Percentiles rank a stretch among this genome's conserved stretches.
Conservation (phyloP, 2,888 invertebrate genomes). For the Sarcophaga carnaria region DNA sequence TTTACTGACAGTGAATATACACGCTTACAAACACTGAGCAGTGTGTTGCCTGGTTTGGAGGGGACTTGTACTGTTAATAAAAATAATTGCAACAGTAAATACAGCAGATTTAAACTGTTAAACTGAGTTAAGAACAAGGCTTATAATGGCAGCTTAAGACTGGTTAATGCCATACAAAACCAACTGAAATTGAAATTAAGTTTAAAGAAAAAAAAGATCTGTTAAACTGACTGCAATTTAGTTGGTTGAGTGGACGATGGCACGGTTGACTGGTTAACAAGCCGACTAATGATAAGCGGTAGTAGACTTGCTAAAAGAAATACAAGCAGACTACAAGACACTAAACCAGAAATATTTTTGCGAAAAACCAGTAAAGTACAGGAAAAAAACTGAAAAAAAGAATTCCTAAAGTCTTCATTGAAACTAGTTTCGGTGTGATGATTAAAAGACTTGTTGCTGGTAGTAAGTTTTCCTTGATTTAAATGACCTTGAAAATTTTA, state of each 20-base stretch:
- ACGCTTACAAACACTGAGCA: neutral
- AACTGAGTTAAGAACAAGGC: conserved; percentile 45
- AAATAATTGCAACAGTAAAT: conserved; percentile 63
- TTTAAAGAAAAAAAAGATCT: neutral
- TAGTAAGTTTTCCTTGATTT: neutral
- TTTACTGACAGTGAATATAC: conserved; percentile 15
- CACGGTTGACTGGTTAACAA: conserved; percentile 26
- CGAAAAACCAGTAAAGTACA: conserved; percentile 49
- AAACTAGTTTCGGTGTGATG: conserved; percentile 49
- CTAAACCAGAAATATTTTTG: conserved; percentile 41
- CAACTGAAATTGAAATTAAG: neutral
- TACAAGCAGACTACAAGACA: conserved; percentile 5
- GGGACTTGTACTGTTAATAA: conserved; percentile 54
- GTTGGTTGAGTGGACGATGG: neutral
- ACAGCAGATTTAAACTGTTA: conserved; percentile 51
- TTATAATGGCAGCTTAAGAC: conserved; percentile 48
- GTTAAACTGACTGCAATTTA: conserved; percentile 18
- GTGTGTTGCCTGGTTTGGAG: neutral
- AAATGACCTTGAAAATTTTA: conserved; percentile 50
- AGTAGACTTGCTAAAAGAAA: conserved; percentile 2
- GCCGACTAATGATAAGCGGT: conserved; percentile 29
- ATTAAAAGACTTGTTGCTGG: conserved; percentile 3
- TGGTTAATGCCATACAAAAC: conserved; percentile 40
- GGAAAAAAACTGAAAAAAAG: conserved; percentile 7
- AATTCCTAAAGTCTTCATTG: conserved; percentile 37